These are phyloP conservation scores for Gonatopus flavifemur DNA, from an alignment of 1,140 invertebrate genomes.

Conservation along the genomic window DNA sequence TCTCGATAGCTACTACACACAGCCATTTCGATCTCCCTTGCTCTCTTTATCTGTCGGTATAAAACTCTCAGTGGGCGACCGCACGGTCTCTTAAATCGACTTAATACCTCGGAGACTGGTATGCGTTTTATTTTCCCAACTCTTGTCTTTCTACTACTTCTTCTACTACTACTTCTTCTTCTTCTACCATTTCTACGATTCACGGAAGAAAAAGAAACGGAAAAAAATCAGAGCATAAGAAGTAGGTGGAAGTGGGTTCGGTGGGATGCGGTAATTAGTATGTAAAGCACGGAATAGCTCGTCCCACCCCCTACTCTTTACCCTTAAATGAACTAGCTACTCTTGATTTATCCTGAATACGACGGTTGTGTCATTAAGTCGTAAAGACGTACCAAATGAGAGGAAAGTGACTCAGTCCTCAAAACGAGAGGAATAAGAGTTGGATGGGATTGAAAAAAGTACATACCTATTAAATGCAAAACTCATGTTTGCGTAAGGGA, in stretches of 20 bases:
- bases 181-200: conserved; percentile 3
- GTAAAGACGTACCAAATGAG: background rate
- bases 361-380: conserved; percentile 14
- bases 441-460: no score
- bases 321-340: conserved; percentile 15
- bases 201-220: background rate
- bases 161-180: conserved; percentile 1
- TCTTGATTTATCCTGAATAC: conserved; percentile 16
- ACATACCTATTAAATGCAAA: no score
- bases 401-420: no score
- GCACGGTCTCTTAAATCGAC: background rate
- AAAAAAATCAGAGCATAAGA: conserved; percentile 1
- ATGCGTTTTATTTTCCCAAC: background rate
- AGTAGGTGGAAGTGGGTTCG: conserved; percentile 26
- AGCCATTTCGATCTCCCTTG: background rate
- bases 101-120: background rate
- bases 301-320: no score
- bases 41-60: background rate
- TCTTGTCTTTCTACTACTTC: background rate
- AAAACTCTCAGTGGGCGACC: background rate
- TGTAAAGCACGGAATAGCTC: conserved; percentile 33
- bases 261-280: conserved; percentile 32
- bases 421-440: no score
- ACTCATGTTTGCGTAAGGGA: no score
- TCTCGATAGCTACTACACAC: background rate